Percentiles rank a stretch among this genome's conserved stretches.
Evolutionary conservation across 1,140 invertebrate genomes (phyloP).

Genomic region (Aplysia californica): DNA sequence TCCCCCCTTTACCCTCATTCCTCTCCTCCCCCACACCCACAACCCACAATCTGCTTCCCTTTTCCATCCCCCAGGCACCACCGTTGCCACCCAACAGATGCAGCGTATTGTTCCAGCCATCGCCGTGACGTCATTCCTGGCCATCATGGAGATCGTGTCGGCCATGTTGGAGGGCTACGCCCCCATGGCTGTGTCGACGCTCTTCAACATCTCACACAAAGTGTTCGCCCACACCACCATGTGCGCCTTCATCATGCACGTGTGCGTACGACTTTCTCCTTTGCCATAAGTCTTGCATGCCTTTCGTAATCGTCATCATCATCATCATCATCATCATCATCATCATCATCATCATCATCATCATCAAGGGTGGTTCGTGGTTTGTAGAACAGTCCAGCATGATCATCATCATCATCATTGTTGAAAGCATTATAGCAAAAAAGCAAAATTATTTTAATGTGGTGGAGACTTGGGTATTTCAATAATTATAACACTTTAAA

Average conservation of each 20-base stretch:
- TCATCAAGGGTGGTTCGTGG: no score
- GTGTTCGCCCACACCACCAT: conserved; percentile 40
- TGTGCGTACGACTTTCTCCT: conserved; percentile 43
- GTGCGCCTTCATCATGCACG: conserved; percentile 46
- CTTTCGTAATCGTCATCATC: not conserved
- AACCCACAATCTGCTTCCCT: no score
- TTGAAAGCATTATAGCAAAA: not conserved
- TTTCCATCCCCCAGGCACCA: conserved; percentile 26
- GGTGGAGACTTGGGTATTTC: no score
- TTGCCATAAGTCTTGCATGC: no score
- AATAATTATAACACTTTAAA: no score
- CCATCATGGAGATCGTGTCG: conserved; percentile 35
- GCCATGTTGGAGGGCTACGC: conserved; percentile 31
- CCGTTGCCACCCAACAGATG: conserved; percentile 43
- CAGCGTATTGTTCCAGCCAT: conserved; percentile 42
- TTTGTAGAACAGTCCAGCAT: no score
- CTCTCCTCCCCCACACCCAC: not conserved
- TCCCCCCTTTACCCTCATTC: not conserved
- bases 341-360: not conserved
- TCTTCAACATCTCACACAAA: conserved; percentile 42
- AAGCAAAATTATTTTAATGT: no score
- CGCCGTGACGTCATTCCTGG: conserved; percentile 38
- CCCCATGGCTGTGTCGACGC: conserved; percentile 36
- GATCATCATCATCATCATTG: not conserved
- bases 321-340: not conserved